phyloP scores from a whole-genome alignment of 2,797 vertebrate genomes.

The Brachymystax lenok region DNA sequence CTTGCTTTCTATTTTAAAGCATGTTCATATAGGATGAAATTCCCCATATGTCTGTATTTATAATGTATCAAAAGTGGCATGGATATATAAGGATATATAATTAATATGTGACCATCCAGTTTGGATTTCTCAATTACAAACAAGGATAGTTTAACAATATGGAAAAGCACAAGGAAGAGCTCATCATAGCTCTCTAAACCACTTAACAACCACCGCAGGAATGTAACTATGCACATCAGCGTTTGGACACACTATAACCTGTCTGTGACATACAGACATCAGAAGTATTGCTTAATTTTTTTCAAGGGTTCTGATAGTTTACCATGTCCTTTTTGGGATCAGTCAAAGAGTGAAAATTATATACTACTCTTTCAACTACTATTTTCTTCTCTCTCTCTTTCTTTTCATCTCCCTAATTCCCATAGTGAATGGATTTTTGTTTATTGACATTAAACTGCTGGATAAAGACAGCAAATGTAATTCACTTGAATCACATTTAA shows the following conservation, averaged over 20 bases:
- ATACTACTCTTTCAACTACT: conserved; percentile 6
- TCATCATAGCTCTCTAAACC: conserved; percentile 1
- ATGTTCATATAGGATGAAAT: conserved; percentile 55
- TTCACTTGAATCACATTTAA: not conserved
- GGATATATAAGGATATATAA: conserved; percentile 55
- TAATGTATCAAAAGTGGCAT: conserved; percentile 61
- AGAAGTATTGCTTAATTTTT: not conserved
- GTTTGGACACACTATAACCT: not conserved
- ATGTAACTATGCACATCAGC: conserved; percentile 7
- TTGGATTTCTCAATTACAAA: conserved; percentile 26
- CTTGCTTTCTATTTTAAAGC: conserved; percentile 58
- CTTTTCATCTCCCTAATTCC: too few relatives aligned
- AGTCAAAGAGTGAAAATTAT: not conserved
- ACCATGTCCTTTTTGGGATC: not conserved
- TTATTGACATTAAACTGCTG: not conserved
- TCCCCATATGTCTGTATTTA: conserved; percentile 53
- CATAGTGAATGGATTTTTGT: not conserved
- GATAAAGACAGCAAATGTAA: not conserved
- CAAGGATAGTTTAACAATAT: conserved; percentile 19
- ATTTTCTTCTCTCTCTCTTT: not conserved
- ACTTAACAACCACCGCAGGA: conserved; percentile 17
- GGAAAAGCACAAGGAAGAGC: conserved; percentile 51
- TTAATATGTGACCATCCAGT: conserved; percentile 36
- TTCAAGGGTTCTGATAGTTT: not conserved
- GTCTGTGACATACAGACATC: not conserved